Conservation (phyloP, 2,888 invertebrate species). For the Patella depressa region DNA sequence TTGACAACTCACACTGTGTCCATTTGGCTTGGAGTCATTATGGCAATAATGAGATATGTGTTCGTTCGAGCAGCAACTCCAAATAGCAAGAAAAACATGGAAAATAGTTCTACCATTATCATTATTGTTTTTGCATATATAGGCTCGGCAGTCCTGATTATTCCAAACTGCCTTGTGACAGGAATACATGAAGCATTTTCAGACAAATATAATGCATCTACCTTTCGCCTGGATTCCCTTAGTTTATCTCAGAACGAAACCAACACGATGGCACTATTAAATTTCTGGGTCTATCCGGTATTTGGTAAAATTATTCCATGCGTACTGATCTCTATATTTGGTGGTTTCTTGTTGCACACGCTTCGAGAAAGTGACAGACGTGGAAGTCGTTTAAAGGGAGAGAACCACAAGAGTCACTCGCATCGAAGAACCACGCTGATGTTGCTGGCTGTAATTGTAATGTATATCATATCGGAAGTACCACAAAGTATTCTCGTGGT, state of each 20-base stretch:
- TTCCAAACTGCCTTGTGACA: conserved; percentile 59
- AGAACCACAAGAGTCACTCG: conserved; percentile 38
- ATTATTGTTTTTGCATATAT: conserved; percentile 77
- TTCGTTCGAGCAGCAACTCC: conserved; percentile 29
- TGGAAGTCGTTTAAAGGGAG: conserved; percentile 50
- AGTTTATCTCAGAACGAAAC: conserved; percentile 34
- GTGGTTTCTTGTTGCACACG: conserved; percentile 70
- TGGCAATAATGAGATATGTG: conserved; percentile 90
- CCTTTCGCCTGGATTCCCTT: conserved; percentile 43
- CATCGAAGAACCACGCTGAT: conserved; percentile 86
- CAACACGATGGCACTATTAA: conserved; percentile 33
- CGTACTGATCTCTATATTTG: conserved; percentile 82
- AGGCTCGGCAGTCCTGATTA: conserved; percentile 39
- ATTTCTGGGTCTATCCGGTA: conserved; percentile 89
- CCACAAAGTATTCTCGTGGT: conserved; percentile 41
- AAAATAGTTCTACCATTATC: conserved; percentile 53
- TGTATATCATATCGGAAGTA: conserved; percentile 87
- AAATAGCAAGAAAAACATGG: conserved; percentile 25
- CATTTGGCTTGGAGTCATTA: conserved; percentile 91
- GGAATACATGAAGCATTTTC: conserved; percentile 33
- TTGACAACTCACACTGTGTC: conserved; percentile 91
- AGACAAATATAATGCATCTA: conserved; percentile 34
- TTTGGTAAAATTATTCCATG: conserved; percentile 93
- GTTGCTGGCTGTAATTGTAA: conserved; percentile 80
- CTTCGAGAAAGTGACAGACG: conserved; percentile 61